Conservation (phyloP, 2,797 vertebrate genomes). For the Pelobates cultripes region DNA sequence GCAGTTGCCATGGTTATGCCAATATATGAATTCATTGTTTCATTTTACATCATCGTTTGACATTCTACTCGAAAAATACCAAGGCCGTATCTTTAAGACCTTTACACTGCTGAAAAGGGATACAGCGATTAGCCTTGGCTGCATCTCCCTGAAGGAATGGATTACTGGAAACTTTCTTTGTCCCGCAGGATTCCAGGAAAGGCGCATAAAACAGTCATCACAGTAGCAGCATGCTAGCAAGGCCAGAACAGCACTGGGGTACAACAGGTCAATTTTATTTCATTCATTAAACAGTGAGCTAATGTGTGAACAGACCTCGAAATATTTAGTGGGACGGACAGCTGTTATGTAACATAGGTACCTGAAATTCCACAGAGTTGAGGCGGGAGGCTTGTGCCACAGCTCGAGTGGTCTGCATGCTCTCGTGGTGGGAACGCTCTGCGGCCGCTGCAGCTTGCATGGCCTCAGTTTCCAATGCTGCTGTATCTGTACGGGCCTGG, state of each 20-base stretch:
- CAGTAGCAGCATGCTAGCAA: neutral
- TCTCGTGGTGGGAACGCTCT: conserved; percentile 64
- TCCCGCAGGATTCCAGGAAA: neutral
- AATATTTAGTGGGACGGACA: neutral
- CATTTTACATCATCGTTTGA: too few relatives aligned
- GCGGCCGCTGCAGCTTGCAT: conserved; percentile 56
- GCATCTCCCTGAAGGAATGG: neutral
- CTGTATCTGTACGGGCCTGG: conserved; percentile 61
- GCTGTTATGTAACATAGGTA: conserved; percentile 37
- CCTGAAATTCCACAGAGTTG: conserved; percentile 61
- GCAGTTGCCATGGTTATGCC: too few relatives aligned
- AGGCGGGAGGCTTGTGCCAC: conserved; percentile 58
- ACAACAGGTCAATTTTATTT: neutral
- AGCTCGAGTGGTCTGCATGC: conserved; percentile 62
- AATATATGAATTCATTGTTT: too few relatives aligned
- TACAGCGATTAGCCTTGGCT: neutral
- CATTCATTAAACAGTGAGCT: too few relatives aligned
- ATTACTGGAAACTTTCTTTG: neutral
- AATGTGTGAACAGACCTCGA: too few relatives aligned
- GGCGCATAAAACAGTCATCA: neutral
- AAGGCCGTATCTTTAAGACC: neutral
- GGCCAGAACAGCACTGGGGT: neutral
- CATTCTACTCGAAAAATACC: neutral
- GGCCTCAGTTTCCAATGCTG: conserved; percentile 63
- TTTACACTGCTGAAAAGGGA: neutral